Conservation (phyloP, 1,140 invertebrate species). For the Microplitis mediator region DNA sequence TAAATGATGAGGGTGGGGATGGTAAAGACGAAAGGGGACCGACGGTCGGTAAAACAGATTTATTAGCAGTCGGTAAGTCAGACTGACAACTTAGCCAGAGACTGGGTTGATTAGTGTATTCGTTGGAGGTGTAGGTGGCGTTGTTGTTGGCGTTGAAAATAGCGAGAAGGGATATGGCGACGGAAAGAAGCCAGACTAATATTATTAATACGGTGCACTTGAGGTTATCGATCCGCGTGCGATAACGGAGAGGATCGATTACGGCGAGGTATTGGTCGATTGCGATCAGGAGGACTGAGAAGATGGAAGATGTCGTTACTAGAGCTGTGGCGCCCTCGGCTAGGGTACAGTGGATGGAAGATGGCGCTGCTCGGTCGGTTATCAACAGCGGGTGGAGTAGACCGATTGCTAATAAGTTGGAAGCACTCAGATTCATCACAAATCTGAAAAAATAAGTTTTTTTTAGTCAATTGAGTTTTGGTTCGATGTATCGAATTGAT, state of each 20-base stretch:
- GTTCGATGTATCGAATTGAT: not conserved
- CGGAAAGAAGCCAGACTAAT: conserved; percentile 70
- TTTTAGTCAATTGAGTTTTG: not conserved
- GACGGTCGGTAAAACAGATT: too few relatives aligned
- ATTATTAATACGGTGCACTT: conserved; percentile 74
- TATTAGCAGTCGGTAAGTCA: too few relatives aligned
- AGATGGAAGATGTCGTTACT: conserved; percentile 62
- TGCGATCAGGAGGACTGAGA: conserved; percentile 81
- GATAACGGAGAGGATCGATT: conserved; percentile 84
- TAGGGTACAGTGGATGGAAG: conserved; percentile 38
- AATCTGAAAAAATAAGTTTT: conserved; percentile 62
- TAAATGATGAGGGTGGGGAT: too few relatives aligned
- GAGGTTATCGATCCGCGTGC: conserved; percentile 75
- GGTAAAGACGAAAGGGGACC: too few relatives aligned
- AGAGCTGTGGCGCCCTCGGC: conserved; percentile 52
- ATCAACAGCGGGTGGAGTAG: conserved; percentile 68
- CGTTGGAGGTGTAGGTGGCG: too few relatives aligned
- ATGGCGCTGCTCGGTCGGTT: conserved; percentile 48
- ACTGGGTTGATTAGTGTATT: conserved; percentile 49
- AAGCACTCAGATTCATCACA: conserved; percentile 72
- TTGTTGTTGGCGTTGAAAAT: conserved; percentile 57
- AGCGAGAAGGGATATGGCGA: conserved; percentile 64
- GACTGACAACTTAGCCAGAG: conserved; percentile 45
- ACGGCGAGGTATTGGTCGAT: conserved; percentile 88
- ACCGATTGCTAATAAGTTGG: conserved; percentile 69